Conservation (phyloP, 2,113 vertebrate genomes). For the Microtus oregoni region DNA sequence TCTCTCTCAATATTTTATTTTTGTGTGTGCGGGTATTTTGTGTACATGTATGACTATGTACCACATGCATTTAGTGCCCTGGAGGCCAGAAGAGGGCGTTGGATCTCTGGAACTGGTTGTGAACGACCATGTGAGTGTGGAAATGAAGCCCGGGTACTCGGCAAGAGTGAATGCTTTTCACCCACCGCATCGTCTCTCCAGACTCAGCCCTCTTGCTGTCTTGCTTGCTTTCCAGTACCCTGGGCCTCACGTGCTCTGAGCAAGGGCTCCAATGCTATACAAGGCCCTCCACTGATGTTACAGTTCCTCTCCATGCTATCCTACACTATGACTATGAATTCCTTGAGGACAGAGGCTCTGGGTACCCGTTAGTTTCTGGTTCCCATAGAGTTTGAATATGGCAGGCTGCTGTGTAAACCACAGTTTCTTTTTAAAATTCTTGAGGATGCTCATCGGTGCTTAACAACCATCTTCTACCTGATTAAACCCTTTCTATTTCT, state of each 20-base stretch:
- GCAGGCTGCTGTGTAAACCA: too few species aligned
- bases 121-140: neutral
- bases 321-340: neutral
- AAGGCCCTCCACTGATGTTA: too few species aligned
- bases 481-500: conserved; percentile 48
- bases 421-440: neutral
- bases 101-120: neutral
- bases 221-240: neutral
- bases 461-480: neutral
- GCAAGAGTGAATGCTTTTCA: neutral
- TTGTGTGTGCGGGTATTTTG: neutral
- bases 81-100: neutral
- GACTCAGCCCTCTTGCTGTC: neutral
- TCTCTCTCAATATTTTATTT: neutral
- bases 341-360: neutral
- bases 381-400: neutral
- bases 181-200: neutral
- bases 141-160: neutral
- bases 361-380: neutral
- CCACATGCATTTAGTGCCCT: neutral
- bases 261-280: neutral
- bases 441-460: conserved; percentile 3
- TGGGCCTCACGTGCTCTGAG: neutral
- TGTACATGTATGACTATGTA: too few species aligned
- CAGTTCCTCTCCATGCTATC: neutral